Evolutionary conservation across 1,140 invertebrate genomes (phyloP).

Genomic region (Tetramorium alpestre): DNA sequence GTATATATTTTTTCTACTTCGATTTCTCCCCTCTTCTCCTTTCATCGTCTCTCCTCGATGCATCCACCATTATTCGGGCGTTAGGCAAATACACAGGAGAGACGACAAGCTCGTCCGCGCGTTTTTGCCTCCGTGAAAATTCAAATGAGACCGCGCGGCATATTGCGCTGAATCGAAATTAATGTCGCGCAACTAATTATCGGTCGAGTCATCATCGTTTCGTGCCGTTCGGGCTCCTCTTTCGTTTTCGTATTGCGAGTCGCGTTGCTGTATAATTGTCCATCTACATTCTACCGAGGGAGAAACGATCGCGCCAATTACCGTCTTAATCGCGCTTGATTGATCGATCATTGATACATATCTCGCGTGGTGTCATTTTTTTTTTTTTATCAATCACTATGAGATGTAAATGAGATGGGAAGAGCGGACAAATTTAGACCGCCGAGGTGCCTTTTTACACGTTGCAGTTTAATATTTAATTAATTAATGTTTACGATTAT

Average conservation of each 20-base stretch:
- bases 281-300: neutral
- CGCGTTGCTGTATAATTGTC: conserved; percentile 20
- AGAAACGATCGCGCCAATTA: conserved; percentile 41
- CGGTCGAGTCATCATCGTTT: conserved; percentile 71
- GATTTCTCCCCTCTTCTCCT: conserved; percentile 62
- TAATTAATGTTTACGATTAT: neutral
- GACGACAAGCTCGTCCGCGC: conserved; percentile 79
- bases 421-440: neutral
- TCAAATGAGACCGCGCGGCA: conserved; percentile 84
- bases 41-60: conserved; percentile 62
- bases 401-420: neutral
- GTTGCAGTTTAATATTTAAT: neutral
- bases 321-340: conserved; percentile 36
- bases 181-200: conserved; percentile 85
- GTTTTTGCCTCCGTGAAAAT: conserved; percentile 83
- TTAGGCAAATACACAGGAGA: conserved; percentile 83
- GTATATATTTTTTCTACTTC: conserved; percentile 39
- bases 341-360: conserved; percentile 25
- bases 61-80: conserved; percentile 82
- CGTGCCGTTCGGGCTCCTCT: conserved; percentile 25
- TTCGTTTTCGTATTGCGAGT: conserved; percentile 15
- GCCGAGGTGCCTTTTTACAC: neutral
- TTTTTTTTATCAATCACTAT: neutral
- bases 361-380: neutral
- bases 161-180: conserved; percentile 85